Base-by-base conservation (phyloP, 2,113 vertebrate genomes). In the Castor canadensis region DNA sequence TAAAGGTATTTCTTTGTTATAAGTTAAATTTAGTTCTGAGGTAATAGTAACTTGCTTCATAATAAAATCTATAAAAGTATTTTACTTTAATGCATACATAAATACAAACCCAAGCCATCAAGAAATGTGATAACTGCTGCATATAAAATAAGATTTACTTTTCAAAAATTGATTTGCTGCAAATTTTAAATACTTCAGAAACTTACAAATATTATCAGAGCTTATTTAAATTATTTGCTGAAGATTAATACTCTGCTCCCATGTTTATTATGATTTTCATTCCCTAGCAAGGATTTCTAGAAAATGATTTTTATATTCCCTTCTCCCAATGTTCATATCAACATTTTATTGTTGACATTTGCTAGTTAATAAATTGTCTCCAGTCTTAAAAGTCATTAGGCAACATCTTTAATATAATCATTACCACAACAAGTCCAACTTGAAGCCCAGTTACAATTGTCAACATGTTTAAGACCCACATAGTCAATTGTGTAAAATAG, bases 51-150 rank as follows among this genome's bases (percentile, higher is more conserved):
- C 97, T 97, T 96, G 94, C 96, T 97, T 94, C 77, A 91, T 95
- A 98, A 95, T 98, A 96, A n/a, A 97, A 98, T 97, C 96, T 93
- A 52, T 76, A 97, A 97, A 60, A 98, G 98, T 98, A 98, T 98
- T 98, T 97, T 90, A 97, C 92, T 88, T 76, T 71, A 67, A 35
- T 96, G 69, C 8, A 9, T 95, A 58, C 47, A 80, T 92, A 66
- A 22, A 69, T 43, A 92, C 52, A 96, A 94, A 76, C 16, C 3
- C 0, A 66, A 73, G 35, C 56, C 40, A 91, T 56, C 19, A 87
- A 96, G 54, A 54, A 16, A 60, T 96, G 84, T 97, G 54, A 89
- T 93, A 16, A n/a, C 1, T 87, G 24, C 38, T 91, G 19, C 15
- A 88, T 87, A 17, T n/a, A 95, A 96, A 97, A 91, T 89, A 87